Evolutionary conservation across 2,797 vertebrate species (phyloP).

Genomic region (Rhinatrema bivittatum): DNA sequence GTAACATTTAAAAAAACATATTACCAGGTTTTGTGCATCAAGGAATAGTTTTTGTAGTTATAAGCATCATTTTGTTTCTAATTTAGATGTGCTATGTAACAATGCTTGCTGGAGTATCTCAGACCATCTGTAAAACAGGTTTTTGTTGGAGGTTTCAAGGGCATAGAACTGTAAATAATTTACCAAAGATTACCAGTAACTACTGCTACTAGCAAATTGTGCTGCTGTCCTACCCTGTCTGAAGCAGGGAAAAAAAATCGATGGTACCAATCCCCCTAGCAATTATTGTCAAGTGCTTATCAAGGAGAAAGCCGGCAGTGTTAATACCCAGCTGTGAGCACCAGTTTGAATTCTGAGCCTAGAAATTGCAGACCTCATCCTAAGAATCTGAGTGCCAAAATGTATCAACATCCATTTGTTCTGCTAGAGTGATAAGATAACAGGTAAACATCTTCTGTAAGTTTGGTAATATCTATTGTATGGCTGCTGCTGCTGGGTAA

Average conservation of each 20-base stretch:
- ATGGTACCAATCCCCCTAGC: constrained; percentile 9
- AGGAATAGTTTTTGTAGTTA: no score
- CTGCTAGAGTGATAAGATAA: no score
- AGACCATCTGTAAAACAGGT: no score
- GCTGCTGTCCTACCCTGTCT: constrained; percentile 2
- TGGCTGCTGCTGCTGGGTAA: no score
- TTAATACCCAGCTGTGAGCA: constrained; percentile 18
- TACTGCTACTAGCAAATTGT: constrained; percentile 6
- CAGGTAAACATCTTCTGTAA: background rate
- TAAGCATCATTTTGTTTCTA: no score
- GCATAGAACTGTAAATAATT: constrained; percentile 6
- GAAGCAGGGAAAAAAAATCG: constrained; percentile 25
- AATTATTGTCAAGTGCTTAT: constrained; percentile 19
- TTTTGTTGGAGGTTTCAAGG: background rate
- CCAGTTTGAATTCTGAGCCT: background rate
- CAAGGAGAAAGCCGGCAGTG: constrained; percentile 7
- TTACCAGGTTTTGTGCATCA: no score
- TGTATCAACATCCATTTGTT: no score
- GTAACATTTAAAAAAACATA: no score
- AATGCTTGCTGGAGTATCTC: no score
- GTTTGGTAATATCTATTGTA: no score
- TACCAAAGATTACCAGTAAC: constrained; percentile 2
- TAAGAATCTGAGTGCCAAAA: background rate
- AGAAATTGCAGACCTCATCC: background rate
- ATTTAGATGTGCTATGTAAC: no score